Evolutionary conservation across 1,140 invertebrate species (phyloP).

Genomic region (Helicoverpa zea): DNA sequence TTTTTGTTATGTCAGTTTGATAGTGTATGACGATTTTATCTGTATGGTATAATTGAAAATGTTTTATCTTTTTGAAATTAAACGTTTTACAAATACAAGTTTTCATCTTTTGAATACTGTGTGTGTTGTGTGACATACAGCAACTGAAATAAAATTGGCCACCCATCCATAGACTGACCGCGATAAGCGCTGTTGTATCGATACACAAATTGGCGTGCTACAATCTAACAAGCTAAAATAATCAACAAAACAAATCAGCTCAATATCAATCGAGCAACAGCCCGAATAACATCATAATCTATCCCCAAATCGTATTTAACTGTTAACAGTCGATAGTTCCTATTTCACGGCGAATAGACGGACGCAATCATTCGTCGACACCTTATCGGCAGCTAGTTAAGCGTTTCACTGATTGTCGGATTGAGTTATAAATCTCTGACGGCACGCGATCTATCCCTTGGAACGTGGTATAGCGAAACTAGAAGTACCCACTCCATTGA

Average conservation of each 20-base stretch:
- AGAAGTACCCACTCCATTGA: conserved; percentile 26
- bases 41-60: too few species aligned
- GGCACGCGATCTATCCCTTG: conserved; percentile 78
- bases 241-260: conserved; percentile 1
- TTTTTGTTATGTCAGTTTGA: too few species aligned
- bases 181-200: too few species aligned
- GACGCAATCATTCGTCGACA: conserved; percentile 78
- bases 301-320: conserved; percentile 41
- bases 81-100: too few species aligned
- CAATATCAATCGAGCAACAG: conserved; percentile 17
- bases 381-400: conserved; percentile 84
- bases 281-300: conserved; percentile 42
- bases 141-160: too few species aligned
- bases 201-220: too few species aligned
- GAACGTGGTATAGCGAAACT: conserved; percentile 54
- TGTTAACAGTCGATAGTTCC: conserved; percentile 42
- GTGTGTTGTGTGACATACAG: too few species aligned
- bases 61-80: too few species aligned
- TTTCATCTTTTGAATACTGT: too few species aligned
- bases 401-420: conserved; percentile 84
- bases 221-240: not conserved
- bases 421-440: conserved; percentile 83
- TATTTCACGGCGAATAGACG: conserved; percentile 67
- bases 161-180: too few species aligned
- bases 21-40: too few species aligned